These are phyloP conservation scores for Macrosoma leucophasiata DNA, from an alignment of 2,888 invertebrate genomes.

Conservation along the genomic window DNA sequence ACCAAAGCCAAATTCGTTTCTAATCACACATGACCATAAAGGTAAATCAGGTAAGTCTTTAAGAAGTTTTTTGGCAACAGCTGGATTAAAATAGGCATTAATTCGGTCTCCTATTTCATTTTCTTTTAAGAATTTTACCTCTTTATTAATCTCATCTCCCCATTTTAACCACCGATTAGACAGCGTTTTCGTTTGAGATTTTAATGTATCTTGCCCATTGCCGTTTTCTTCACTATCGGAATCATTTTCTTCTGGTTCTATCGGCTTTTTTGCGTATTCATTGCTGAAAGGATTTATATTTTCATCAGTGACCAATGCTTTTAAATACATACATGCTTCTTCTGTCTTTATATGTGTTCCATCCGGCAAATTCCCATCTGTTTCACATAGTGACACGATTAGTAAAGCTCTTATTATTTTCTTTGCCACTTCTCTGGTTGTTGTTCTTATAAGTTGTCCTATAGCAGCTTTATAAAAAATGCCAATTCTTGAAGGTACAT, in stretches of 20 bases:
- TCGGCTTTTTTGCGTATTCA: not conserved
- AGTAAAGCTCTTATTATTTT: not conserved
- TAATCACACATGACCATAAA: slow-evolving; percentile 1
- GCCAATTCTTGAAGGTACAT: slow-evolving; percentile 1
- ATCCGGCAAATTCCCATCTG: not conserved
- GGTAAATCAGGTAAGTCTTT: not conserved
- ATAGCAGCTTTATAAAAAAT: slow-evolving; percentile 2
- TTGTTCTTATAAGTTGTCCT: not conserved
- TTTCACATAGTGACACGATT: slow-evolving; percentile 3
- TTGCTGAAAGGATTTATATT: not conserved
- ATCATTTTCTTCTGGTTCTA: not conserved
- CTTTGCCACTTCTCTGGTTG: not conserved
- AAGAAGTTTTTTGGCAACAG: not conserved
- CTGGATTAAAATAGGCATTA: not conserved
- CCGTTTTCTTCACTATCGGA: not conserved
- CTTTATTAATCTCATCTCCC: too few species aligned
- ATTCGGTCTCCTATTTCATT: not conserved
- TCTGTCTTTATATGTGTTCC: not conserved
- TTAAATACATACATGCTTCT: slow-evolving; percentile 1
- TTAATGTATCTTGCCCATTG: not conserved
- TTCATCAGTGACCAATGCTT: not conserved
- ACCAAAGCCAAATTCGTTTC: slow-evolving; percentile 1
- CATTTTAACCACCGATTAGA: slow-evolving; percentile 1
- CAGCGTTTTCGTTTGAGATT: not conserved
- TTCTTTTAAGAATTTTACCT: not conserved